These are phyloP conservation scores for Leptinotarsa tumamoca DNA, from an alignment of 2,888 invertebrate species.

Conservation along the genomic window DNA sequence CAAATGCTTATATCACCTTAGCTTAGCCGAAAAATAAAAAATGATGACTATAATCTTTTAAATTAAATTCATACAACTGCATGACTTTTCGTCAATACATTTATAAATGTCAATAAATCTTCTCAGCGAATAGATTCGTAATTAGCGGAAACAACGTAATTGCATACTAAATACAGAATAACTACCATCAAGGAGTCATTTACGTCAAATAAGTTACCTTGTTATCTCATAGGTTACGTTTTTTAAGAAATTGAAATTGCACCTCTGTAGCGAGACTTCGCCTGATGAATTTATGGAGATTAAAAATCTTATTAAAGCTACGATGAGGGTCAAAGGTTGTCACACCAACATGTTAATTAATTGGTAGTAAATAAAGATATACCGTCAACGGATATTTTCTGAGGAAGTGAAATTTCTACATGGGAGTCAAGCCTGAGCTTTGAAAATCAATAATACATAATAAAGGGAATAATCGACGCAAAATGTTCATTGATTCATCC, in stretches of 20 bases:
- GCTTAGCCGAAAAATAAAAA: neutral
- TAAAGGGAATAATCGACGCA: neutral
- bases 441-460: neutral
- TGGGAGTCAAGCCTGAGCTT: neutral
- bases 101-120: constrained; percentile 32
- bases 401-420: neutral
- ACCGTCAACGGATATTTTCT: neutral
- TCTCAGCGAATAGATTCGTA: constrained; percentile 17
- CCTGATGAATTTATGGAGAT: constrained; percentile 12
- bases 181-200: constrained; percentile 31
- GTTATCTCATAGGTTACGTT: constrained; percentile 27
- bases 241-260: neutral
- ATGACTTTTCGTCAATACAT: constrained; percentile 11
- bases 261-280: neutral
- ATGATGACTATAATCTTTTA: neutral
- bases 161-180: constrained; percentile 31
- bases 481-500: too few species aligned
- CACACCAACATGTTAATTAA: constrained; percentile 13
- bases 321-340: constrained; percentile 9
- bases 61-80: neutral
- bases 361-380: constrained; percentile 10
- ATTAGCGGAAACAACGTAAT: constrained; percentile 42
- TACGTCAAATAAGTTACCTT: constrained; percentile 27
- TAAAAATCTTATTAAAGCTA: constrained; percentile 12
- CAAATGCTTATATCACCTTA: too few species aligned